Conservation (phyloP, 2,113 vertebrate genomes). For the Lagopus leucura region DNA sequence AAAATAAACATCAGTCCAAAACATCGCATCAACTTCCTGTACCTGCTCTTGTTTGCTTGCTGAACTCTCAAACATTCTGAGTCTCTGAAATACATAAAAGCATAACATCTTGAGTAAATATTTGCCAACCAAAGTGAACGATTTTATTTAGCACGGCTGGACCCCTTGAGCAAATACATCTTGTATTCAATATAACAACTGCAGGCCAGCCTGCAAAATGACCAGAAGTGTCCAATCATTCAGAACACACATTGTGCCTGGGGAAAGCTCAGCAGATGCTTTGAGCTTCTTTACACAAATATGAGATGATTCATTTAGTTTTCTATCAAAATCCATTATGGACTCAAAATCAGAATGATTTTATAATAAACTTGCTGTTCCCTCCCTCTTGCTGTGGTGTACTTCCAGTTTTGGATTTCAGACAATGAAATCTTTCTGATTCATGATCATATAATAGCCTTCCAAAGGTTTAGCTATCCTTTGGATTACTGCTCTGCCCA, state of each 20-base stretch:
- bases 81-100: slow-evolving; percentile 83
- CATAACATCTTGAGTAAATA: slow-evolving; percentile 84
- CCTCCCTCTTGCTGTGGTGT: neutral
- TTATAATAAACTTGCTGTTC: neutral
- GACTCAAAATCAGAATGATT: neutral
- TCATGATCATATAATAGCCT: neutral
- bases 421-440: neutral
- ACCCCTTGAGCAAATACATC: slow-evolving; percentile 78
- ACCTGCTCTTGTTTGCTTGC: slow-evolving; percentile 84
- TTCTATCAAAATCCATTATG: neutral
- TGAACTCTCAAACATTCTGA: slow-evolving; percentile 80
- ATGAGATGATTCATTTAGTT: neutral
- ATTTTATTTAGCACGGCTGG: slow-evolving; percentile 79
- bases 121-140: slow-evolving; percentile 77
- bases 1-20: slow-evolving; percentile 79
- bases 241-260: neutral
- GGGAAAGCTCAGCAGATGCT: neutral
- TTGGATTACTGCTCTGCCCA: neutral
- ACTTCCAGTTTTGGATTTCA: neutral
- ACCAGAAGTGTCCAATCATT: slow-evolving; percentile 8
- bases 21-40: slow-evolving; percentile 82
- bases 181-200: slow-evolving; percentile 62
- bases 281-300: neutral
- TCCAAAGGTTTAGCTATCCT: neutral
- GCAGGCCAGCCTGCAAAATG: slow-evolving; percentile 8